Evolutionary conservation across 1,140 invertebrate species (phyloP), one percentile per base, ranked within the genome.

Genomic region (Leptonema lineaticorne): DNA sequence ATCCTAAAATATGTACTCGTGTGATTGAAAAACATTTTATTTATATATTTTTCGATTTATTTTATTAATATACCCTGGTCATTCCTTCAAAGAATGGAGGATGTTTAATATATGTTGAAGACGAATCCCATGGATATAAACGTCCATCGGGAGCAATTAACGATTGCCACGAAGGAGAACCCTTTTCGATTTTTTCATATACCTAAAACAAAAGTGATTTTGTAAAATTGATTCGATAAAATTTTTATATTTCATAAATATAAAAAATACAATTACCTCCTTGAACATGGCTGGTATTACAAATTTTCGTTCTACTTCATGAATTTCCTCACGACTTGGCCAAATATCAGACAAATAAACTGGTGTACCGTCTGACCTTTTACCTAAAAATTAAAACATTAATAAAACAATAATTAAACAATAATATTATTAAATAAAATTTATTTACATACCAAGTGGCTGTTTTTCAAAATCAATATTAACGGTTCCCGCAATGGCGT

Each of bases 201-300:
- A 87, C 85, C 81, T 83, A 73, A n/a, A 50, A 63, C n/a, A 46
- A 37, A 63, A 16, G 68, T 28, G 57, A 22, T 14, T 53, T 18
- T 4, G 20, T 18, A 30, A 27, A 5, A 58, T 14, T 30, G 24
- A 46, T n/a, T 48, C 16, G 30, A 29, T 18, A 46, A 41, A 53
- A 68, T 4, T 20, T 41, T 9, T 41, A 41, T 2, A 41, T 41
- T 11, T 50, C 20, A 6, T 30, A 53, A 41, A 41, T 18, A 45
- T 22, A 29, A 37, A 63, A n/a, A 4, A 58, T 6, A 45, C 27
- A 26, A 22, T 53, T 53, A 96, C 94, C 83, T 98, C 94, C 75
- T 91, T 89, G 79, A 99, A 99, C 94, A 99, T 98, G n/a, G 94
- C 90, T 0, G 96, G 96, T 57, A 98, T 94, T 1, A 99, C 96